These are phyloP conservation scores for Oligia strigilis DNA, from an alignment of 2,888 invertebrate genomes.

Conservation along the genomic window DNA sequence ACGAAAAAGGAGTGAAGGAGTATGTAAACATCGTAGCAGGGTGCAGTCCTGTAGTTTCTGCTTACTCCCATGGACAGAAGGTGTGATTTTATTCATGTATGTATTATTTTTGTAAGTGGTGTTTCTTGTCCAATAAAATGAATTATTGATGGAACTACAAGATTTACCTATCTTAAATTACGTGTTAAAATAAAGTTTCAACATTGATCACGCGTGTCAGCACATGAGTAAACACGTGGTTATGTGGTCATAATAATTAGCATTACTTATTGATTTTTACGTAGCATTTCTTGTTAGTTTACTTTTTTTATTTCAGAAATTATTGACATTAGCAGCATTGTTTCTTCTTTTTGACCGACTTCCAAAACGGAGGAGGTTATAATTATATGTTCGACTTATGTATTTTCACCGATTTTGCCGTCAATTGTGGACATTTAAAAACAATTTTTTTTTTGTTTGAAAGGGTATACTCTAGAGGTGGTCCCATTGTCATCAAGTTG, in stretches of 20 bases:
- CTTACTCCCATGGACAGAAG: not conserved
- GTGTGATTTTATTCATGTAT: not conserved
- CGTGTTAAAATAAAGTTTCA: slow-evolving; percentile 4
- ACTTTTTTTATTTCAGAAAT: not conserved
- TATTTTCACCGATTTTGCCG: no score
- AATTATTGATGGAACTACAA: not conserved
- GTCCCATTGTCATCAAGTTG: no score
- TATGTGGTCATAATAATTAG: slow-evolving; percentile 7
- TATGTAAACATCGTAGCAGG: not conserved
- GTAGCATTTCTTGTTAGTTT: not conserved
- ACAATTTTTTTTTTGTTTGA: no score
- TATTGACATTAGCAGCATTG: not conserved
- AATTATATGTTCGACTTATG: no score
- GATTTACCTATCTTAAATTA: not conserved
- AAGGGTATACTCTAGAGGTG: no score
- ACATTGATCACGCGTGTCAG: slow-evolving; percentile 9
- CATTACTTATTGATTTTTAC: not conserved
- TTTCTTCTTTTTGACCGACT: not conserved
- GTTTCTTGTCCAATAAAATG: not conserved
- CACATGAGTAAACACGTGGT: slow-evolving; percentile 1
- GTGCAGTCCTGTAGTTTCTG: not conserved
- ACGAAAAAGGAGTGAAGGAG: not conserved
- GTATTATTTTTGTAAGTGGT: not conserved
- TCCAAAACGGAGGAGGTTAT: no score
- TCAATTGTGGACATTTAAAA: no score